Conservation (phyloP, 2,888 invertebrate species). For the Thysanoteuthis rhombus region DNA sequence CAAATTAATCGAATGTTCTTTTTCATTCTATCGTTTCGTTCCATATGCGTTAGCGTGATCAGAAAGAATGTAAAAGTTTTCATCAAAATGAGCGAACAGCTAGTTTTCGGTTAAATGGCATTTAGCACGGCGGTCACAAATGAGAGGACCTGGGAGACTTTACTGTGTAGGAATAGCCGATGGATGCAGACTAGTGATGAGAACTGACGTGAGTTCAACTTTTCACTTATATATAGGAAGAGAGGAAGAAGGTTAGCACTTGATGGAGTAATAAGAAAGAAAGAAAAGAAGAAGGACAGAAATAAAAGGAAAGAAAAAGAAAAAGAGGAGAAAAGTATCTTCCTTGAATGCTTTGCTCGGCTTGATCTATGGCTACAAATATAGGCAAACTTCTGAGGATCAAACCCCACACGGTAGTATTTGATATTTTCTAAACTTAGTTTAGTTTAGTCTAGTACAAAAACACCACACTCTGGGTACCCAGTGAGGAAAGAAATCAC, state of each 20-base stretch:
- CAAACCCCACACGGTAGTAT: no score
- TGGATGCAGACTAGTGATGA: not conserved
- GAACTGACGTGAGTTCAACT: not conserved
- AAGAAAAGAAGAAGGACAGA: not conserved
- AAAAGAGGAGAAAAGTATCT: no score
- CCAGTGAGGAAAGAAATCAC: no score
- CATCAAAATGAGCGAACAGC: not conserved
- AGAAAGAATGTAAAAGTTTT: not conserved
- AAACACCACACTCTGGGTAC: no score
- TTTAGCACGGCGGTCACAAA: not conserved
- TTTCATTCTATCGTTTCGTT: not conserved
- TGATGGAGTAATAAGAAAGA: not conserved
- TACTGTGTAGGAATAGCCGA: not conserved
- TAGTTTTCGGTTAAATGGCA: not conserved
- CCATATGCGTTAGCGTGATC: not conserved
- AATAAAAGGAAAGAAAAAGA: no score
- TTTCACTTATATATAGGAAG: not conserved
- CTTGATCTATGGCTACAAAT: no score
- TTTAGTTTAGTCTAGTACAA: no score
- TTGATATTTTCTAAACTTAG: no score
- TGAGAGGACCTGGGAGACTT: not conserved
- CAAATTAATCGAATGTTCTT: no score
- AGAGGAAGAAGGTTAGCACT: no score
- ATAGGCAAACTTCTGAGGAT: no score
- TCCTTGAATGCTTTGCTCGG: no score